Conservation (phyloP, 2,888 invertebrate genomes). For the Lasioglossum leucozonium region DNA sequence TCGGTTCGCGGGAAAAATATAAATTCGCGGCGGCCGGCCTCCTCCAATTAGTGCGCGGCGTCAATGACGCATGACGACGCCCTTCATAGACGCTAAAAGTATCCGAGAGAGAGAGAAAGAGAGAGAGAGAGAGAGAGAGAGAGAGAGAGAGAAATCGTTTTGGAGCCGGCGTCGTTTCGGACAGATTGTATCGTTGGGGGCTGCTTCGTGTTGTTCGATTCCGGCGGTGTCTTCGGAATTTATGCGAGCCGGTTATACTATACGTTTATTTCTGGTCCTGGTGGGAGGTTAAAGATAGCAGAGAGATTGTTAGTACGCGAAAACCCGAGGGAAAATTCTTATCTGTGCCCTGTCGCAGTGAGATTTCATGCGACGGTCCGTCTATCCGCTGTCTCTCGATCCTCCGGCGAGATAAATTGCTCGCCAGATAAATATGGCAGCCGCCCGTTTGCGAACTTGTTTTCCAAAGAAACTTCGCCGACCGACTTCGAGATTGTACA, state of each 20-base stretch:
- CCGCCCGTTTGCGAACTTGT: constrained; percentile 19
- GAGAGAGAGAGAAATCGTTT: constrained; percentile 17
- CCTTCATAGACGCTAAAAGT: constrained; percentile 59
- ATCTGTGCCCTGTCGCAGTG: constrained; percentile 1
- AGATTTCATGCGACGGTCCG: background rate
- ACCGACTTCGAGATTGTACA: constrained; percentile 1
- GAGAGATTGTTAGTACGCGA: constrained; percentile 51
- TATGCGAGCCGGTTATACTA: constrained; percentile 46
- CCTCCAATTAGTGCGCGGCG: constrained; percentile 61
- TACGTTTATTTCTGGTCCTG: constrained; percentile 53
- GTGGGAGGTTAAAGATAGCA: constrained; percentile 58
- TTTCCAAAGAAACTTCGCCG: background rate
- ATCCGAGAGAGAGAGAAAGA: constrained; percentile 4
- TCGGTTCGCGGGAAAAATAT: constrained; percentile 57
- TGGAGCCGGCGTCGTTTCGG: constrained; percentile 47
- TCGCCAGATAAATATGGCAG: constrained; percentile 26
- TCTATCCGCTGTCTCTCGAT: constrained; percentile 35
- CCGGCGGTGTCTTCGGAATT: constrained; percentile 52
- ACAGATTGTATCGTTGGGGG: constrained; percentile 58
- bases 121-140: background rate
- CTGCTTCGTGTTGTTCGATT: constrained; percentile 50
- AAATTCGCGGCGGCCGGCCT: constrained; percentile 49
- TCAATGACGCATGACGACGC: constrained; percentile 69
- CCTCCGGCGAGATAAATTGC: constrained; percentile 10
- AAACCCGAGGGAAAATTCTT: constrained; percentile 37